Percentiles rank a stretch among this genome's conserved stretches.
phyloP scores from a whole-genome alignment of 1,140 invertebrate species.

The Semibalanus balanoides region DNA sequence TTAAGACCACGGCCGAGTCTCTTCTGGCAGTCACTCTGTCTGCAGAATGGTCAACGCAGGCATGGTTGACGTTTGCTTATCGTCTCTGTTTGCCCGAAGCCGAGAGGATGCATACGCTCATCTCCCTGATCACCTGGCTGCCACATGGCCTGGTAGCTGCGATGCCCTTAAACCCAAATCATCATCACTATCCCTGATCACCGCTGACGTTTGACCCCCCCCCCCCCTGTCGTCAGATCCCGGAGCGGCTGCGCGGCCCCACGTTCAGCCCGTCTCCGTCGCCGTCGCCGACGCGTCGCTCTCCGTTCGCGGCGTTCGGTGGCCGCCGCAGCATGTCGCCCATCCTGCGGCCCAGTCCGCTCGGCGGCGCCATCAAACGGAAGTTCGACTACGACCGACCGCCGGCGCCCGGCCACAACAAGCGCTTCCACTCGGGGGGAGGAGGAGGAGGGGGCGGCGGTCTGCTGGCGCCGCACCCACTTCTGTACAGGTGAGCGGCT shows the following conservation, averaged over 20 bases:
- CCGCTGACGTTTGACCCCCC: neutral
- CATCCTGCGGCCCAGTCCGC: conserved; percentile 5
- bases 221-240: neutral
- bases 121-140: no score
- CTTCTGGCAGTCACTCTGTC: no score
- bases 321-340: neutral
- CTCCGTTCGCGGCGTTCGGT: neutral
- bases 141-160: no score
- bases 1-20: no score
- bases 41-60: no score
- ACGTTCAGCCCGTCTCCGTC: conserved; percentile 3
- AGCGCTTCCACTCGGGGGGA: neutral
- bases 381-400: neutral
- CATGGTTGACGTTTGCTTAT: no score
- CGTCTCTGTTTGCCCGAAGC: no score
- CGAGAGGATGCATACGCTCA: no score
- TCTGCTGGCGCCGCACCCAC: neutral
- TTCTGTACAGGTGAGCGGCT: neutral
- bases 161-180: no score
- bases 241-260: neutral
- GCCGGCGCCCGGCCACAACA: neutral
- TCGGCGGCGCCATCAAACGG: neutral
- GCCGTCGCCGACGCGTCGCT: neutral
- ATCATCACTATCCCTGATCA: no score
- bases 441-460: no score